Base-by-base conservation (phyloP, 2,797 vertebrate genomes). In the Hapalemur alaotrensis region DNA sequence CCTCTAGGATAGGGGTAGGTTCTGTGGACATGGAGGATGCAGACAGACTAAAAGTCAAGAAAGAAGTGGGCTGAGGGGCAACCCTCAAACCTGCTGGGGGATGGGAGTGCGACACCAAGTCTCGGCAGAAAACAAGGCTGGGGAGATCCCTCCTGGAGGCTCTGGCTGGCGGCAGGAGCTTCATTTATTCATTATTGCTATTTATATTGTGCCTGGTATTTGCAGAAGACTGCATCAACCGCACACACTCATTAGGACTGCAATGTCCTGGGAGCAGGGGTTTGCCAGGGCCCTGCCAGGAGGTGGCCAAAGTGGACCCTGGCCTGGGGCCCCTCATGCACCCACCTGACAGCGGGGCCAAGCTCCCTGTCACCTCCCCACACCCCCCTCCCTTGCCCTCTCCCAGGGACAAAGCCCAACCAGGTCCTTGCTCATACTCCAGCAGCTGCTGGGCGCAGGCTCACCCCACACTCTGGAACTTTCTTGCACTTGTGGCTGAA, bases 121-220 rank as follows among this genome's bases (percentile, higher is more conserved):
- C 52, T 94, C 8, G 0, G 28, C 86, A 76, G 57, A 57, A 73
- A 84, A 70, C 92, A 12, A 41, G 52, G 41, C 80, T 67, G 90
- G 18, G 10, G 54, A 84, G 3, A 83, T 59, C 84, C 93, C 83
- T 89, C 87, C 79, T 38, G 2, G 59, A 72, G 91, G 65, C 83
- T 28, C 50, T 76, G 0, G 0, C 86, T 76, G 93, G 38, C 95
- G 54, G 89, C 57, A 0, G 93, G 91, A 89, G 95, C 94, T 93
- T 95, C 96, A 70, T 98, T 96, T 97, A 95, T 93, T 95, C 97
- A 93, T 96, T 96, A 97, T 85, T 94, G 94, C 97, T 97, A 96
- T 97, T 98, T 97, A 94, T 95, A 96, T 72, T 95, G 89, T 14
- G 67, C 75, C 93, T 96, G 97, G 91, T 98, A 93, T 98, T 98